Evolutionary conservation across 1,140 invertebrate species (phyloP), one percentile per base, ranked within the genome.

Genomic region (honey bee (Apis mellifera)): DNA sequence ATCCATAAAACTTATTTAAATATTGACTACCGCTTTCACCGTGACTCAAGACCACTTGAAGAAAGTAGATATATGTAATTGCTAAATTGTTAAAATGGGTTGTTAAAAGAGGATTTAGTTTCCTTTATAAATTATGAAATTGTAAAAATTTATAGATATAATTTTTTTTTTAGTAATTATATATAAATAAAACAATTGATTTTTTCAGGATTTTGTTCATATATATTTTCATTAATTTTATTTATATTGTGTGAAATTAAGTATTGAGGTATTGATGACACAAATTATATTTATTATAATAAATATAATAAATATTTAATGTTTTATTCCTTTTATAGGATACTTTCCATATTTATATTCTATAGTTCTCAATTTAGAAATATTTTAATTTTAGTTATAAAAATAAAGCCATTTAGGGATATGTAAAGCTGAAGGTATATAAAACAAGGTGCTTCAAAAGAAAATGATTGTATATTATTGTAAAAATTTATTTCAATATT

Each of bases 1-100:
- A 78, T 77, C 69, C 64, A 62, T 82, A 70, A 60, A 64, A 48
- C 57, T 78, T 21, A 78, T 64, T 82, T 78, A 59, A 42, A 42
- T 55, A 8, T 72, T 88, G 85, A 90, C 90, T 90, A 89, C 84
- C 89, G 89, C 86, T 89, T 92, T 92, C 91, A 90, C 92, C 91
- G 92, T 93, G 92, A 92, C 91, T 93, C 87, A 89, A 92, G 87
- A 91, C 91, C 92, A 93, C 91, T 90, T 90, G 52, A 80, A 75
- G 75, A 78, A 75, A 82, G 64, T 83, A 72, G 81, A 89, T 82
- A 83, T 80, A 85, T 72, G 84, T 83, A 75, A 78, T 83, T 81
- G 77, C 48, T 76, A 87, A 81, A 85, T n/a, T 59, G 42, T 78
- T 82, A 70, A 57, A 68, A 78, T 74, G 50, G 74, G 77, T 76